These are phyloP conservation scores for Percopsis omiscomaycus DNA, from an alignment of 2,797 vertebrate species.

Conservation along the genomic window DNA sequence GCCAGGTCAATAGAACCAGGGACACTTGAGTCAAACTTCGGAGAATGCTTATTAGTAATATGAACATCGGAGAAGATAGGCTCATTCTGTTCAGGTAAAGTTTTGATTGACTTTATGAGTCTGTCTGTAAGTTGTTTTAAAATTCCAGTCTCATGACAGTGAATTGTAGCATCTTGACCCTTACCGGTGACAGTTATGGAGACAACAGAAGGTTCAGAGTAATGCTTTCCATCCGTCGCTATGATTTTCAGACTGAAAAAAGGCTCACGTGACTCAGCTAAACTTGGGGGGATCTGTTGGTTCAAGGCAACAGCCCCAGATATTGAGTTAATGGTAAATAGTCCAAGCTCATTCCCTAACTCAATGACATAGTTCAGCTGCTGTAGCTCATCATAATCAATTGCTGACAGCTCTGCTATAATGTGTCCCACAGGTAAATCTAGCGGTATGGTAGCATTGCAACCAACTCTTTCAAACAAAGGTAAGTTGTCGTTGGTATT, in stretches of 20 bases:
- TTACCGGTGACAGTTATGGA: constrained; percentile 82
- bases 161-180: constrained; percentile 71
- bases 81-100: constrained; percentile 78
- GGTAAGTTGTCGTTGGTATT: constrained; percentile 94
- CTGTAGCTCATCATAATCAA: constrained; percentile 92
- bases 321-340: constrained; percentile 86
- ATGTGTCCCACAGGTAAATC: constrained; percentile 78
- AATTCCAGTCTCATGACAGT: constrained; percentile 88
- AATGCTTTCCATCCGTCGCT: constrained; percentile 88
- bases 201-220: constrained; percentile 81
- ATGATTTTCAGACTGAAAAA: constrained; percentile 83
- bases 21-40: constrained; percentile 84
- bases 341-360: constrained; percentile 86
- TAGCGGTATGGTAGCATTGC: constrained; percentile 83
- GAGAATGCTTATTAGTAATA: constrained; percentile 86
- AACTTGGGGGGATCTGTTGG: constrained; percentile 73
- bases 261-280: constrained; percentile 47
- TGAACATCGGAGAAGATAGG: constrained; percentile 79
- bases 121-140: constrained; percentile 85
- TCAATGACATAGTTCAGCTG: constrained; percentile 85
- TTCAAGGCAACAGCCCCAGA: constrained; percentile 83
- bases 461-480: constrained; percentile 88
- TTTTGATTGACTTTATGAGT: constrained; percentile 87
- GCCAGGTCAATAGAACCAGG: constrained; percentile 85
- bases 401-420: constrained; percentile 83